Evolutionary conservation across 2,888 invertebrate species (phyloP), one percentile per base, ranked within the genome.

Genomic region (Archips crataeganus): DNA sequence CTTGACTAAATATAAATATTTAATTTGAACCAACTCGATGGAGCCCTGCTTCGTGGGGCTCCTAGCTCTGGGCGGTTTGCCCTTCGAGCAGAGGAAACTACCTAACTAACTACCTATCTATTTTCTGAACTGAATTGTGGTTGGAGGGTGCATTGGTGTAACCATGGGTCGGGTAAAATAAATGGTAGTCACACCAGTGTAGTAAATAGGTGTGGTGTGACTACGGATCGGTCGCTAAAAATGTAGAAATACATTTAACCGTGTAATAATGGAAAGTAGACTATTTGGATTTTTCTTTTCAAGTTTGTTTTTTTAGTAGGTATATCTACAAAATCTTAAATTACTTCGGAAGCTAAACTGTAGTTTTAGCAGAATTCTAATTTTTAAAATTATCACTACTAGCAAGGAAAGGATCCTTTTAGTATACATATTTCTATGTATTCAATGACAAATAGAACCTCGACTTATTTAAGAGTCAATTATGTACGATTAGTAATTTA

Each of bases 361-460:
- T 23, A 54, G 15, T 23, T 54, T 54, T 54, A 23, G 54, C 54
- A 15, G 2, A 54, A 15, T 54, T 3, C 23, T 23, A 54, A 54
- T 23, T 23, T 23, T 15, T 34, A 57, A 70, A 61, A 36, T 3
- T 23, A 34, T 54, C 49, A 62, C 34, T n/a, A 47, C 59, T 32
- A 63, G 63, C 32, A 49, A n/a, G 49, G 49, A n/a, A 11, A 63
- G 34, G 4, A 59, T 47, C 49, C 11, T 51, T 36, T n/a, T 23
- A 36, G 34, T 13, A 47, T 45, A n/a, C 3, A 32, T 23, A 23
- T 23, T 49, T 60, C 47, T 61, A 45, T 15, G 23, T 42, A 54
- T 51, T 59, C n/a, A 57, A 65, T 47, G 76, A 77, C 76, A 69
- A 75, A 71, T 72, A 60, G 75, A 64, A 76, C 79, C 73, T 79